These are phyloP conservation scores for Tholera decimalis DNA, from an alignment of 2,888 invertebrate genomes.

Conservation along the genomic window DNA sequence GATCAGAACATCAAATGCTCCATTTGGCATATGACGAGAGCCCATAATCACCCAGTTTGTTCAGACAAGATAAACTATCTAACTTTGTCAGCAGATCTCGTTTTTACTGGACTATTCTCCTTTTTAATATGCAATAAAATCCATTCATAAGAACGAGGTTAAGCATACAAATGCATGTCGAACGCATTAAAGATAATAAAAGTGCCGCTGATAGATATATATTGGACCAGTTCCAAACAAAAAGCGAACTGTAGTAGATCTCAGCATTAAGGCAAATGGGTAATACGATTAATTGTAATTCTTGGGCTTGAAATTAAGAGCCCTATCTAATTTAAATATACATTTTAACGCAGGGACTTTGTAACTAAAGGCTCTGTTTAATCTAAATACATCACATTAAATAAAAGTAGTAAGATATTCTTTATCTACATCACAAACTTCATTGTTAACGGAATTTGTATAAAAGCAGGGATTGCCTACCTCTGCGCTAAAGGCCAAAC, in stretches of 20 bases:
- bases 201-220: constrained; percentile 61
- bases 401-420: constrained; percentile 43
- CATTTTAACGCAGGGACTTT: constrained; percentile 48
- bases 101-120: constrained; percentile 33
- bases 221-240: constrained; percentile 72
- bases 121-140: constrained; percentile 63
- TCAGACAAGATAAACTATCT: constrained; percentile 24
- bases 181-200: constrained; percentile 66
- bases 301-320: constrained; percentile 68
- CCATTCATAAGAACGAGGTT: constrained; percentile 46
- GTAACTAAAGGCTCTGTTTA: constrained; percentile 35
- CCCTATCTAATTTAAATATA: constrained; percentile 64
- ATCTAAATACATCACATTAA: constrained; percentile 55
- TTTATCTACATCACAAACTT: constrained; percentile 43
- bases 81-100: constrained; percentile 29
- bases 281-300: constrained; percentile 72
- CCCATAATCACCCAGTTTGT: constrained; percentile 31
- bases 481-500: constrained; percentile 46
- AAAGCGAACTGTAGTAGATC: constrained; percentile 65
- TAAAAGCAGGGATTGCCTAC: constrained; percentile 39
- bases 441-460: constrained; percentile 35
- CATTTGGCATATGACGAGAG: constrained; percentile 44
- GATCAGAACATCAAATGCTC: constrained; percentile 43
- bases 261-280: constrained; percentile 69
- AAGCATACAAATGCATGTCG: constrained; percentile 60